phyloP scores from a whole-genome alignment of 2,113 vertebrate species.

The Pseudorhombus dupliciocellatus region DNA sequence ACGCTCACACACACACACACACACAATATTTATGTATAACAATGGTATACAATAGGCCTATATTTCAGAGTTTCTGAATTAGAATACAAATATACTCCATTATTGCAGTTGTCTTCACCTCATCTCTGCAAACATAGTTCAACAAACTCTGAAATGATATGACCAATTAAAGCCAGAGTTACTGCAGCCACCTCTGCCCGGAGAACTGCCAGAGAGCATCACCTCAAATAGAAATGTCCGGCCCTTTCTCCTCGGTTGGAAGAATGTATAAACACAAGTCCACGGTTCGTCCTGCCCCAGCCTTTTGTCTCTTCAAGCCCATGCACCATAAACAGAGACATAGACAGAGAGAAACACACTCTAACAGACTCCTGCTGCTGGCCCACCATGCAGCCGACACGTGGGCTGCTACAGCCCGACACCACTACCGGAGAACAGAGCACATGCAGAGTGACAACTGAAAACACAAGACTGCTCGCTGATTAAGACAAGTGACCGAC shows the following conservation, averaged over 20 bases:
- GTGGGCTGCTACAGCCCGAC: slow-evolving; percentile 41
- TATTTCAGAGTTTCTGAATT: slow-evolving; percentile 73
- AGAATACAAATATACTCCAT: neutral
- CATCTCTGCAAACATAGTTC: slow-evolving; percentile 38
- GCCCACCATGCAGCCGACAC: slow-evolving; percentile 65
- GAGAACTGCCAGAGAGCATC: slow-evolving; percentile 53
- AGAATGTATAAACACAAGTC: slow-evolving; percentile 64
- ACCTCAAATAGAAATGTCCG: slow-evolving; percentile 56
- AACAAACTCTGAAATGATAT: slow-evolving; percentile 72
- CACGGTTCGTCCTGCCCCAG: slow-evolving; percentile 52
- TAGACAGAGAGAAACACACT: slow-evolving; percentile 50
- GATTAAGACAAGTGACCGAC: slow-evolving; percentile 31
- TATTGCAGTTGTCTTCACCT: neutral
- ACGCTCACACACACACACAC: slow-evolving; percentile 37
- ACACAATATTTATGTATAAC: slow-evolving; percentile 17
- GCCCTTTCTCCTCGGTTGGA: slow-evolving; percentile 39
- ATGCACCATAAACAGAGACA: slow-evolving; percentile 75
- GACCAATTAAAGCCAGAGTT: slow-evolving; percentile 48
- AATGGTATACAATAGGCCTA: slow-evolving; percentile 20
- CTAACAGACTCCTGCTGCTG: slow-evolving; percentile 30
- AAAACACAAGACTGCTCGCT: slow-evolving; percentile 38
- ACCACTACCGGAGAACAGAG: slow-evolving; percentile 48
- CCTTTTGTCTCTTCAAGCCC: slow-evolving; percentile 67
- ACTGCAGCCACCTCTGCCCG: slow-evolving; percentile 43
- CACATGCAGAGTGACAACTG: slow-evolving; percentile 65